Conservation (phyloP, 2,888 invertebrate species). For the Corythucha ciliata region DNA sequence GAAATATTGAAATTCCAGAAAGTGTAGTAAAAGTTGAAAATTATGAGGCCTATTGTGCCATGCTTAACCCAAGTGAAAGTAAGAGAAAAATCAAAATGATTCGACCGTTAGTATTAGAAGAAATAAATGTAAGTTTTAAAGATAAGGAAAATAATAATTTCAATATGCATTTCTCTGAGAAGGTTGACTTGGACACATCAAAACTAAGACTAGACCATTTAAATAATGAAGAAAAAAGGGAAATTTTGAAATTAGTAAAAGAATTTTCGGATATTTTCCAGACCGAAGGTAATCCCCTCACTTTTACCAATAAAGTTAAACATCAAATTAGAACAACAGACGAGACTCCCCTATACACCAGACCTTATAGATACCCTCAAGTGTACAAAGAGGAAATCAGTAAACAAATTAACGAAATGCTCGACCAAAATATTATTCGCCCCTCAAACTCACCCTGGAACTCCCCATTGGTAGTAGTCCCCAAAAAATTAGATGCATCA, state of each 20-base stretch:
- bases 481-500: slow-evolving; percentile 20
- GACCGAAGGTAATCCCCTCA: slow-evolving; percentile 36
- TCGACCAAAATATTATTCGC: slow-evolving; percentile 37
- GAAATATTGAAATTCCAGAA: too few relatives aligned
- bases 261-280: slow-evolving; percentile 39
- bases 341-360: slow-evolving; percentile 36
- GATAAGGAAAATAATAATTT: too few relatives aligned
- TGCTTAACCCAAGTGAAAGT: too few relatives aligned
- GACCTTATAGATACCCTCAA: slow-evolving; percentile 40
- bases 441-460: slow-evolving; percentile 12
- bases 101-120: too few relatives aligned
- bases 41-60: too few relatives aligned
- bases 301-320: slow-evolving; percentile 36
- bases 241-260: slow-evolving; percentile 31
- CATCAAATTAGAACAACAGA: slow-evolving; percentile 39
- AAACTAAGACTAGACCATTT: slow-evolving; percentile 29
- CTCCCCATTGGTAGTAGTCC: slow-evolving; percentile 20
- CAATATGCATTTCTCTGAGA: too few relatives aligned
- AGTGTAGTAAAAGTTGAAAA: too few relatives aligned
- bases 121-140: too few relatives aligned
- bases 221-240: slow-evolving; percentile 36
- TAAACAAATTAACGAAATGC: slow-evolving; percentile 37
- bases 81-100: too few relatives aligned
- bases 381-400: slow-evolving; percentile 39
- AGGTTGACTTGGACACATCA: too few relatives aligned